Conservation (phyloP, 2,888 invertebrate genomes). For the Hypomecis punctinalis region DNA sequence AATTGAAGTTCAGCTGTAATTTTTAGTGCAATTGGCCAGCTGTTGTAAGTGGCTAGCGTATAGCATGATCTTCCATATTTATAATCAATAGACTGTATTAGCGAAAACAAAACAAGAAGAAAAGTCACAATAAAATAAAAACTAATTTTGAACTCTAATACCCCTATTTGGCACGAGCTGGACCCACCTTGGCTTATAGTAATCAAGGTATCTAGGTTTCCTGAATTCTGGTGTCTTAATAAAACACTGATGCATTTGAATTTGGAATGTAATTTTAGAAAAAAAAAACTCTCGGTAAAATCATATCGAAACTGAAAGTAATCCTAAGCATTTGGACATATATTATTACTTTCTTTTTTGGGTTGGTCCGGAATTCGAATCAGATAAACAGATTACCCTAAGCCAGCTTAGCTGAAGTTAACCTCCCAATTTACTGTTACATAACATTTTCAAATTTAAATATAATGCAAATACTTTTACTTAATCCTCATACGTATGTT, state of each 20-base stretch:
- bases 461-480: conserved; percentile 2
- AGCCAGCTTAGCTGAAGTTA: not conserved
- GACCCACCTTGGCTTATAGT: not conserved
- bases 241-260: not conserved
- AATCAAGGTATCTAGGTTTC: too few relatives aligned
- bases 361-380: conserved; percentile 5
- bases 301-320: conserved; percentile 2
- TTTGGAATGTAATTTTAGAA: not conserved
- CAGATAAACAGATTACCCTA: conserved; percentile 7
- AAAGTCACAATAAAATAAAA: too few relatives aligned
- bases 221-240: too few relatives aligned
- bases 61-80: too few relatives aligned
- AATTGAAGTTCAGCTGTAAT: too few relatives aligned
- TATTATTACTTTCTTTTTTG: conserved; percentile 11
- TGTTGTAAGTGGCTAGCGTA: too few relatives aligned
- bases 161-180: too few relatives aligned
- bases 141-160: too few relatives aligned
- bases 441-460: conserved; percentile 9
- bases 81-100: too few relatives aligned
- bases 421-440: conserved; percentile 1
- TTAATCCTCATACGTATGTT: conserved; percentile 16
- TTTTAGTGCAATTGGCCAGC: too few relatives aligned
- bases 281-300: too few relatives aligned
- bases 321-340: not conserved
- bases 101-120: too few relatives aligned